A percentile compares a stretch with the other conserved stretches of the same genome.
phyloP scores from a whole-genome alignment of 2,888 invertebrate genomes.

The Brachyptera risi region DNA sequence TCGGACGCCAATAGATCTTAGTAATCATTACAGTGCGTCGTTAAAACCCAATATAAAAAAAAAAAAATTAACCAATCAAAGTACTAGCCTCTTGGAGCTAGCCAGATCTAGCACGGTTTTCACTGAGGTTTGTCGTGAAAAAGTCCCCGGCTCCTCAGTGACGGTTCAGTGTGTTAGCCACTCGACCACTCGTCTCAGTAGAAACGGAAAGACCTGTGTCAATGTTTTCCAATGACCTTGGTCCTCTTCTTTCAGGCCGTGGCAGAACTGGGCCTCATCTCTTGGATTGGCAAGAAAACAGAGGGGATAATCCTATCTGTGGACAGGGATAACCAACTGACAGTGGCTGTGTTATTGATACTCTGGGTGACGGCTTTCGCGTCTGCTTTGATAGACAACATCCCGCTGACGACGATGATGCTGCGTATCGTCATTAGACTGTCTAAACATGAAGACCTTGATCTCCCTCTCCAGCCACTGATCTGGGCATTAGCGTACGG shows the following conservation, averaged over 20 bases:
- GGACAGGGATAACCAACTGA: conserved; percentile 60
- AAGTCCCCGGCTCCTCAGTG: no score
- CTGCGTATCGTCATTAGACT: conserved; percentile 70
- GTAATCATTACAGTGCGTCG: no score
- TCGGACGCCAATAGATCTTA: no score
- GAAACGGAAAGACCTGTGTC: no score
- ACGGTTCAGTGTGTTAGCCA: no score
- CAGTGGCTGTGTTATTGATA: conserved; percentile 72
- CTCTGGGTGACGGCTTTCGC: conserved; percentile 83
- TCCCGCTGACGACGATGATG: conserved; percentile 92
- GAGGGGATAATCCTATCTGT: conserved; percentile 64
- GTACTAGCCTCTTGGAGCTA: no score
- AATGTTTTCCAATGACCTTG: no score
- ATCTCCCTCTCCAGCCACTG: conserved; percentile 73
- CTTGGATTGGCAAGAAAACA: conserved; percentile 74
- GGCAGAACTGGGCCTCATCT: conserved; percentile 72
- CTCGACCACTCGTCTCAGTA: no score
- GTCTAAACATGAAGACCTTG: conserved; percentile 62
- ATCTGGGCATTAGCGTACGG: conserved; percentile 86
- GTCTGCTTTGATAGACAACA: conserved; percentile 89
- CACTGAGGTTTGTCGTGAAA: no score
- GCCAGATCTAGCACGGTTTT: no score
- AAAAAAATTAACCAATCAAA: no score
- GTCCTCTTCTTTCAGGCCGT: conserved; percentile 60
- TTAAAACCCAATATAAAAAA: no score